Percentiles rank a stretch among this genome's conserved stretches.
Evolutionary conservation across 1,140 invertebrate species (phyloP).

Genomic region (Melipona quadrifasciata): DNA sequence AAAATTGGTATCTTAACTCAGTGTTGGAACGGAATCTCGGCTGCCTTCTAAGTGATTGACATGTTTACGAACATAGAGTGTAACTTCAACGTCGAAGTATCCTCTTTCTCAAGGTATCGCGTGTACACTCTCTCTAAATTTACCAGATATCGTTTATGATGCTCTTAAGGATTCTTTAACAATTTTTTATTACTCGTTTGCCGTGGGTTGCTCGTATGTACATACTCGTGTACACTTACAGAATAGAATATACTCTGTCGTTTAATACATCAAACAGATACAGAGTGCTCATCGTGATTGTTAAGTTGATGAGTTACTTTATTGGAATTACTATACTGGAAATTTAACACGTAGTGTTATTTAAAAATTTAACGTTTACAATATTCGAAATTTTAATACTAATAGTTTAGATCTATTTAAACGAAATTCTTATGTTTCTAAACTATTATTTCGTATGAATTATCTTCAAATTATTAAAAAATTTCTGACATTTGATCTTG

Average conservation of each 20-base stretch:
- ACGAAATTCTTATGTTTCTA: too few relatives aligned
- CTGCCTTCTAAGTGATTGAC: conserved; percentile 60
- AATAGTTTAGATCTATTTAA: too few relatives aligned
- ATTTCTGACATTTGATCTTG: too few relatives aligned
- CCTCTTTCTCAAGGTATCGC: conserved; percentile 21
- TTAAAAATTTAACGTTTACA: too few relatives aligned
- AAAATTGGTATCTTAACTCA: neutral
- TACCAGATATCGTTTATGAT: neutral
- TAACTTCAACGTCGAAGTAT: conserved; percentile 31
- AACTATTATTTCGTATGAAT: too few relatives aligned
- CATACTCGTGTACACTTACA: neutral
- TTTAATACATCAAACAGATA: neutral
- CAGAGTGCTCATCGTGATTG: neutral
- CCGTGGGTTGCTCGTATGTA: neutral
- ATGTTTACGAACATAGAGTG: conserved; percentile 58
- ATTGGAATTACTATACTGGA: too few relatives aligned
- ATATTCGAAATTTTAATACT: too few relatives aligned
- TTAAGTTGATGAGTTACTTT: neutral
- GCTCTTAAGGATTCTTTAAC: neutral
- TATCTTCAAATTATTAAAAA: too few relatives aligned
- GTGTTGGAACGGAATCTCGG: conserved; percentile 18
- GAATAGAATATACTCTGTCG: neutral
- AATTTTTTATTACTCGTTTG: neutral
- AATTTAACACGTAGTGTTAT: neutral
- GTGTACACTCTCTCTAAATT: neutral